Base-by-base conservation (phyloP, 2,797 vertebrate species). In the Mionectes olivaceus region DNA sequence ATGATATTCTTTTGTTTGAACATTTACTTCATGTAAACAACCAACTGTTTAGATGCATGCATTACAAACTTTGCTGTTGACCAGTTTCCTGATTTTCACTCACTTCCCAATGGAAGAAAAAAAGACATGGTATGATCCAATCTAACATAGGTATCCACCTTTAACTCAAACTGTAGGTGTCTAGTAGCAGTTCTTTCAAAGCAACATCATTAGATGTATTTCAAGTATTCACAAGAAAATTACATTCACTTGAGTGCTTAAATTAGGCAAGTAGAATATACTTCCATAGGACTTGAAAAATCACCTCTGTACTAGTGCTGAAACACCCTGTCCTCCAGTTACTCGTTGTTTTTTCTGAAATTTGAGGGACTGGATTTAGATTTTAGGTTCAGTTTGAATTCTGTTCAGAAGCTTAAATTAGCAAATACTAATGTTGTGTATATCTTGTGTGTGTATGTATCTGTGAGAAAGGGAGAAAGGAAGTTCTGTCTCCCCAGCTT, bases 391-490 rank as follows among this genome's bases (percentile, higher is more conserved):
- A 41, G 22, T 52, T 63, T 10, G 60, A 65, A 46, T 69, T 76
- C 47, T 77, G 2, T 60, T 93, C 25, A 43, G 47, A 79, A 76
- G 14, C 41, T 68, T 49, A 59, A 67, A 60, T 65, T 61, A 79
- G 49, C 12, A 44, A 47, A 59, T 73, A 35, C 27, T 44, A n/a
- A 21, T 60, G 16, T 10, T 85, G 10, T n/a, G 9, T 59, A 4
- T 43, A 9, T 61, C 13, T 79, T 33, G 19, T 2, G 0, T 5
- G 1, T 57, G 6, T 22, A 22, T 24, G 2, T 39, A 21, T 21
- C 49, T 60, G 19, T 55, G 57, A 55, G 52, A 61, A 77, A 47
- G 19, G 35, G 15, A 90, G 35, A 73, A 90, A 84, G 14, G 21
- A 79, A 82, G 19, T 1, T 64, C 35, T 57, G 50, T 32, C 43